Conservation (phyloP, 1,140 invertebrate species). For the Rhyacophila brunnea region DNA sequence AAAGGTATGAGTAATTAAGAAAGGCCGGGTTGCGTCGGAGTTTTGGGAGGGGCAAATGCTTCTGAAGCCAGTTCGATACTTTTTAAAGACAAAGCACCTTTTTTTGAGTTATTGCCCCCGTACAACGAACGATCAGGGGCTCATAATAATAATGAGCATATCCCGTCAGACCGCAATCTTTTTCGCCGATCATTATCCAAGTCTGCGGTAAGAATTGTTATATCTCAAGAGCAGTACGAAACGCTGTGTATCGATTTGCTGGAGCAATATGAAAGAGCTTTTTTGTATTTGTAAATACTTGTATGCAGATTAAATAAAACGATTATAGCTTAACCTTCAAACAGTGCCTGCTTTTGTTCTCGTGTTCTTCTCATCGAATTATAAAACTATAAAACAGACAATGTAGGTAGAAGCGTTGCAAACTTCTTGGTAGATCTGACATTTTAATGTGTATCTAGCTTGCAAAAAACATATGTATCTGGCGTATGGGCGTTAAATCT, state of each 20-base stretch:
- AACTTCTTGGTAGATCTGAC: no score
- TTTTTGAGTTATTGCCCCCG: constrained; percentile 14
- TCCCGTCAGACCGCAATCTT: constrained; percentile 18
- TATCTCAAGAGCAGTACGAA: background rate
- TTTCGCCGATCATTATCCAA: constrained; percentile 17
- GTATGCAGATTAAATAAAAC: background rate
- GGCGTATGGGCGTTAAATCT: no score
- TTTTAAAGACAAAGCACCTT: constrained; percentile 2
- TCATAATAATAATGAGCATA: constrained; percentile 13
- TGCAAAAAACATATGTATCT: no score
- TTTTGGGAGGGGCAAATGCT: constrained; percentile 5
- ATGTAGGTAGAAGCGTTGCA: no score
- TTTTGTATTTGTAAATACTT: background rate
- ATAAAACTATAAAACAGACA: no score
- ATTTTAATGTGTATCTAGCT: no score
- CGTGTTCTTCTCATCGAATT: no score
- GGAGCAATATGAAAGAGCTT: background rate
- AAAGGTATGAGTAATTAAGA: constrained; percentile 29
- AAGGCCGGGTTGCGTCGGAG: constrained; percentile 21
- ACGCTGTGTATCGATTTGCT: no score
- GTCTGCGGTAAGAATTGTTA: constrained; percentile 11
- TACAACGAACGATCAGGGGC: constrained; percentile 1
- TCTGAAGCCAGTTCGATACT: no score
- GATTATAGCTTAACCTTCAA: no score
- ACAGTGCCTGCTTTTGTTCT: no score